Evolutionary conservation across 2,888 invertebrate species (phyloP).

Genomic region (Ectemnius continuus): DNA sequence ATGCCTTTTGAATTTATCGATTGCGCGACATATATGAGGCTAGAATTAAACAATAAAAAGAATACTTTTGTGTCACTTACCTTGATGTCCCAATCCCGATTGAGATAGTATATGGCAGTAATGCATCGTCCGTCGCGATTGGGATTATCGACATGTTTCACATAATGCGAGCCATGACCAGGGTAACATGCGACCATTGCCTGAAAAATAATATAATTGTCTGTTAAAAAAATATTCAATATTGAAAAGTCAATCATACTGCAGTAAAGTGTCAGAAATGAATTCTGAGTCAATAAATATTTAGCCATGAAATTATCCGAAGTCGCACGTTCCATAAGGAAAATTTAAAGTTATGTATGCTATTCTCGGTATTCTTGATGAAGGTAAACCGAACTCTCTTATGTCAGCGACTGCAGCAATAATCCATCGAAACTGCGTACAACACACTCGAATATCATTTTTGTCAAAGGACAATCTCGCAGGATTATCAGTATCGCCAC

Average conservation of each 20-base stretch:
- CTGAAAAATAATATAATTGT: slow-evolving; percentile 79
- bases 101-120: slow-evolving; percentile 98
- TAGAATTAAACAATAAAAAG: no score
- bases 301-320: no score
- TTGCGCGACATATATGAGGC: no score
- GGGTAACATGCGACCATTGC: slow-evolving; percentile 99
- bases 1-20: no score
- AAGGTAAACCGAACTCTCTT: no score
- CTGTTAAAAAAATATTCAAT: slow-evolving; percentile 4
- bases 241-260: neutral
- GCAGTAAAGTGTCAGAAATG: no score
- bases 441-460: slow-evolving; percentile 8
- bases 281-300: no score
- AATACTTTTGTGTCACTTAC: slow-evolving; percentile 76
- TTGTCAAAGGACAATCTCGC: no score
- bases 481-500: no score
- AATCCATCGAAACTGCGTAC: neutral
- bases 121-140: slow-evolving; percentile 97
- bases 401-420: neutral
- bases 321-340: no score
- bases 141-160: slow-evolving; percentile 98
- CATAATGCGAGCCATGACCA: slow-evolving; percentile 95
- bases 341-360: no score
- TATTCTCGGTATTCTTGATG: no score
- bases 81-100: slow-evolving; percentile 93